Base-by-base conservation (phyloP, 2,797 vertebrate genomes). In the Odontamblyopus rebecca region DNA sequence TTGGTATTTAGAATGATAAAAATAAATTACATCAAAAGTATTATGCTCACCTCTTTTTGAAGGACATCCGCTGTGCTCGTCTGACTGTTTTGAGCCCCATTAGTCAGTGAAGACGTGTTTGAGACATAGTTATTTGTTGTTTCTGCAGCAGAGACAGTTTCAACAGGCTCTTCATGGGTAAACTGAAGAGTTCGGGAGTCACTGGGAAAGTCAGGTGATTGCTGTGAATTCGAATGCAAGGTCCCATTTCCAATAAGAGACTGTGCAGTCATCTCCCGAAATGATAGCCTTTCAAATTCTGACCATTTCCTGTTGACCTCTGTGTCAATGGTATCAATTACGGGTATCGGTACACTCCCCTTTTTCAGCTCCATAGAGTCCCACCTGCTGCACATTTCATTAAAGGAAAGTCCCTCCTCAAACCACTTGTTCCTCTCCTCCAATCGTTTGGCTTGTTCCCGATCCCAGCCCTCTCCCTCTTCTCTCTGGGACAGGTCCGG, bases 241-340 rank as follows among this genome's bases (percentile, higher is more conserved):
- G 70, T 73, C 56, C 89, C 79, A 66, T 94, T 87, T 8, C 93
- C 92, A 1, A 90, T 94, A 70, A 95, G 91, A 2, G 95, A 91
- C 73, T 94, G 90, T 0, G 88, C 84, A 32, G 81, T 94, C 16
- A 91, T 90, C 75, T 96, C 95, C 72, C 93, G 91, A 72, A 95
- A 89, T 1, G 96, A 94, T 81, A 96, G 81, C 16, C 89, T 94
- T 86, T 99, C 97, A 69, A 98, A 90, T 81, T 97, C 96, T 69
- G 88, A 89, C 98, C 98, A 99, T 81, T 97, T 98, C 91, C 89
- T 95, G 91, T 93, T 97, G 44, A 99, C 96, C 76, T 97, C 96
- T 68, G 92, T 91, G 2, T 91, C 96, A 76, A 94, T 70, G 29
- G 82, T 89, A 7, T 90, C 90, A 75, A 78, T 79, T 16, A 89